Conservation (phyloP, 2,888 invertebrate genomes). For the Aelia acuminata region DNA sequence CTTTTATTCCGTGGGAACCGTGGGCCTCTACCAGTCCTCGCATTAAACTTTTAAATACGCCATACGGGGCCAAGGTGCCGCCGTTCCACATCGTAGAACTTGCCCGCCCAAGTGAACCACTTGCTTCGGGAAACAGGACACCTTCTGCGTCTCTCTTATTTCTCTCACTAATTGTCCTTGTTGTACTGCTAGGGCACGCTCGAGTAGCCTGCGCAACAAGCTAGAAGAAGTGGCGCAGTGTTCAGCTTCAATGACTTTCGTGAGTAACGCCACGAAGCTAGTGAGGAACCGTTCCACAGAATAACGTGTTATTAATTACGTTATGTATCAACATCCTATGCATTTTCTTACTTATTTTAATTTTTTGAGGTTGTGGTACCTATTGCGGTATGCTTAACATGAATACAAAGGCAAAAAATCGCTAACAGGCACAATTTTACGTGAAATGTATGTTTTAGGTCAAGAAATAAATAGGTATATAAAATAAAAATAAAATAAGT, state of each 20-base stretch:
- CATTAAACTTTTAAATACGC: slow-evolving; percentile 51
- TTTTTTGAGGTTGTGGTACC: too few species aligned
- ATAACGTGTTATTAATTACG: too few species aligned
- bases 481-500: too few species aligned
- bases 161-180: slow-evolving; percentile 12
- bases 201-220: background rate
- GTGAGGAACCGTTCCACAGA: too few species aligned
- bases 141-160: background rate
- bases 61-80: slow-evolving; percentile 43
- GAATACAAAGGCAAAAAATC: too few species aligned
- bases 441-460: too few species aligned
- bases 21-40: background rate
- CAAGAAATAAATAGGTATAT: too few species aligned
- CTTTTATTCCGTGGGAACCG: slow-evolving; percentile 44
- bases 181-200: background rate
- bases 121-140: background rate
- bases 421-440: too few species aligned
- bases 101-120: background rate
- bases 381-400: too few species aligned
- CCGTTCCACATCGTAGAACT: slow-evolving; percentile 21
- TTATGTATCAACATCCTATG: too few species aligned
- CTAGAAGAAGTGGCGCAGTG: background rate
- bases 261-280: too few species aligned
- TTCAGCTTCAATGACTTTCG: background rate
- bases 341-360: too few species aligned